Evolutionary conservation across 2,113 vertebrate genomes (phyloP).

Genomic region (Amphiprion ocellaris): DNA sequence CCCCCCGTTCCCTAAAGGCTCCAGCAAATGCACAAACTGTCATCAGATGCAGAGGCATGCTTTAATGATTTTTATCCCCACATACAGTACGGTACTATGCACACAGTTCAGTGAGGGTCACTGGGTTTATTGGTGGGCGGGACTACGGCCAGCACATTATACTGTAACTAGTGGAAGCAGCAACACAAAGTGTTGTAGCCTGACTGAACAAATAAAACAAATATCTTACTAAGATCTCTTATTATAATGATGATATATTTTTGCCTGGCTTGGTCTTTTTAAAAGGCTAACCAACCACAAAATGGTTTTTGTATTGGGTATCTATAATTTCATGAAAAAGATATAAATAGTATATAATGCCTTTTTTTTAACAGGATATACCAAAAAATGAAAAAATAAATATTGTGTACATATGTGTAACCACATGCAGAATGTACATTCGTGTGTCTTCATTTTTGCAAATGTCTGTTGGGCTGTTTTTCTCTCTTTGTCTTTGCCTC

Average conservation of each 20-base stretch:
- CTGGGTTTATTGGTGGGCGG: conserved; percentile 76
- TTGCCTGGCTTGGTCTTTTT: not conserved
- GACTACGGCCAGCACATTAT: conserved; percentile 37
- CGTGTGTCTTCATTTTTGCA: not conserved
- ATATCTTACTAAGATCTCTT: not conserved
- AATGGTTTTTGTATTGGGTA: too few relatives aligned
- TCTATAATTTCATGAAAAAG: too few relatives aligned
- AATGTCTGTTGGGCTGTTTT: conserved; percentile 22
- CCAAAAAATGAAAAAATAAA: not conserved
- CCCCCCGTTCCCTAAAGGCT: conserved; percentile 20
- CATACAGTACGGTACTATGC: conserved; percentile 23
- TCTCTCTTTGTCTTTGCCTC: conserved; percentile 34
- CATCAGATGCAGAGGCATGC: conserved; percentile 40
- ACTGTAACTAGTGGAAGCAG: conserved; percentile 25
- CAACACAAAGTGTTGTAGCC: conserved; percentile 21
- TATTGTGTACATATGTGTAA: not conserved
- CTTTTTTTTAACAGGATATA: too few relatives aligned
- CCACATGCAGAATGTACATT: not conserved
- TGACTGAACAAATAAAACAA: conserved; percentile 15
- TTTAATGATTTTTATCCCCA: conserved; percentile 32
- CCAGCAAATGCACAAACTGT: conserved; percentile 18
- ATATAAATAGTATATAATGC: too few relatives aligned
- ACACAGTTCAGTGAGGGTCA: conserved; percentile 74
- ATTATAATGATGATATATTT: not conserved
- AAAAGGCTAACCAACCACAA: too few relatives aligned